Conservation (phyloP, 2,113 vertebrate species). For the Microtus ochrogaster region DNA sequence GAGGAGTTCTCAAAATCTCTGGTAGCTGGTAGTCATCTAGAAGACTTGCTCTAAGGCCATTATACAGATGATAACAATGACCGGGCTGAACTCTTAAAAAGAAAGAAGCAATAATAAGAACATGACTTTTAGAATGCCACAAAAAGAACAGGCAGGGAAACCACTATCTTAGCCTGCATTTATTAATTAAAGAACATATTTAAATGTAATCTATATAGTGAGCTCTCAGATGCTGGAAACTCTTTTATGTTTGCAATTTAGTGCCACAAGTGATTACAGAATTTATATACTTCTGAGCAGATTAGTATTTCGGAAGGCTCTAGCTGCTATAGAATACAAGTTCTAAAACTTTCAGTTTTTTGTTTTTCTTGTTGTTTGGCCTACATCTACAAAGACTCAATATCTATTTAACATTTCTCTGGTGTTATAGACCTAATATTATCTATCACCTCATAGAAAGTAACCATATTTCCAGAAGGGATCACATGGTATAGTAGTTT, state of each 20-base stretch:
- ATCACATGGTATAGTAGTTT: not conserved
- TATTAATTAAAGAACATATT: not conserved
- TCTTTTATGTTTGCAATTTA: not conserved
- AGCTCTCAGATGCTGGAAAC: not conserved
- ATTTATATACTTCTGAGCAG: not conserved
- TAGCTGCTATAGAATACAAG: not conserved
- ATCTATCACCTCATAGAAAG: not conserved
- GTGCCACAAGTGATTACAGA: not conserved
- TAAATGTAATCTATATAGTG: not conserved
- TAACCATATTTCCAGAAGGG: not conserved
- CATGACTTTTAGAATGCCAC: slow-evolving; percentile 1
- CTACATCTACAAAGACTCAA: not conserved
- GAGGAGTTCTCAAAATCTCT: slow-evolving; percentile 96
- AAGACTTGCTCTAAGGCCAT: slow-evolving; percentile 93
- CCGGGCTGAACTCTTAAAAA: slow-evolving; percentile 94
- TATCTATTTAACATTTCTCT: not conserved
- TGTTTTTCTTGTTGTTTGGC: not conserved
- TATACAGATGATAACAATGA: slow-evolving; percentile 98
- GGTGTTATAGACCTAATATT: not conserved
- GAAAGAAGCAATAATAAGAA: not conserved
- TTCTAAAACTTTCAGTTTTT: not conserved
- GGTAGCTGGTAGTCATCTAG: slow-evolving; percentile 97
- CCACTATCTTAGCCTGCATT: not conserved
- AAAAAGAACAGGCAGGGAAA: not conserved
- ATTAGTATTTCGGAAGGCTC: slow-evolving; percentile 10